Evolutionary conservation across 2,888 invertebrate genomes (phyloP).

Genomic region (Serripes groenlandicus): DNA sequence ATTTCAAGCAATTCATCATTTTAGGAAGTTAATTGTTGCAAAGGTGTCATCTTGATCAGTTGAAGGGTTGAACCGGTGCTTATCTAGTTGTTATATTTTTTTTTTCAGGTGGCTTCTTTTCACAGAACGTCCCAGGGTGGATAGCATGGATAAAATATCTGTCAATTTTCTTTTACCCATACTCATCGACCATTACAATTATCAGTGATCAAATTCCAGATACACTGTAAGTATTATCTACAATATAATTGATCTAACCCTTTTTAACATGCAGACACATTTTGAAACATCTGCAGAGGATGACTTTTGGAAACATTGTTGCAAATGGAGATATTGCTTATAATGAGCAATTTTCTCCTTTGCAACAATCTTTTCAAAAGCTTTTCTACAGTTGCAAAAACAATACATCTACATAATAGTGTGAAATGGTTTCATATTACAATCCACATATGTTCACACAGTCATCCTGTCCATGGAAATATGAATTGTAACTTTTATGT

Average conservation of each 20-base stretch:
- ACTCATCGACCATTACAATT: constrained; percentile 93
- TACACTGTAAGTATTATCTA: constrained; percentile 88
- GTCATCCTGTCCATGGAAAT: no score
- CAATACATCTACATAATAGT: no score
- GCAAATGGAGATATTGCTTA: neutral
- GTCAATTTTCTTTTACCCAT: constrained; percentile 90
- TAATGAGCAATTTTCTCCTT: neutral
- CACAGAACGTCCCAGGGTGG: constrained; percentile 71
- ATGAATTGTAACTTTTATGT: no score
- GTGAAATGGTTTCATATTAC: no score
- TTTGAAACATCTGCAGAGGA: neutral
- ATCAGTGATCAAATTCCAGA: constrained; percentile 91
- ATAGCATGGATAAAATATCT: constrained; percentile 72
- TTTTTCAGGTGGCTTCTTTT: constrained; percentile 73
- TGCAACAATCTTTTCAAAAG: no score
- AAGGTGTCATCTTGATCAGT: no score
- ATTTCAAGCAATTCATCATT: no score
- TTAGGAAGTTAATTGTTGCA: no score
- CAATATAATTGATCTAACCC: neutral
- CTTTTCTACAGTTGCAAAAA: no score
- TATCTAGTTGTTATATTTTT: no score
- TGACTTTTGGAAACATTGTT: neutral
- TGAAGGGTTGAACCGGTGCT: no score
- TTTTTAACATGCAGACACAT: neutral
- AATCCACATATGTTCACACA: no score